Conservation (phyloP, 2,888 invertebrate species). For the Dryomyza anilis region DNA sequence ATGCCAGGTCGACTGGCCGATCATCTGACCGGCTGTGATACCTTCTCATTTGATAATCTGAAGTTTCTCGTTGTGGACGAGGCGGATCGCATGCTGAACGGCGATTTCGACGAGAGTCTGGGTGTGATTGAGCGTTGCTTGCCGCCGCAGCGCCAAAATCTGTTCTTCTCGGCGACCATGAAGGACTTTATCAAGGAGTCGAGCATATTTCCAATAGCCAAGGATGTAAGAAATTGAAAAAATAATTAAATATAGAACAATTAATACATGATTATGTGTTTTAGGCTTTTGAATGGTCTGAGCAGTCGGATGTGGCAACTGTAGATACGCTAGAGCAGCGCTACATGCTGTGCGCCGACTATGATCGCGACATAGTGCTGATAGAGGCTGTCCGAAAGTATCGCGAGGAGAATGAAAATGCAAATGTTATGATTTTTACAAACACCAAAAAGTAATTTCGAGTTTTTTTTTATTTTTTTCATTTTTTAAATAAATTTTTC, state of each 20-base stretch:
- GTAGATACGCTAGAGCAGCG: constrained; percentile 89
- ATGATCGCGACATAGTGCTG: constrained; percentile 90
- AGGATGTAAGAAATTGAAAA: constrained; percentile 64
- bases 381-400: constrained; percentile 82
- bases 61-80: constrained; percentile 94
- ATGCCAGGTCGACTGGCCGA: constrained; percentile 96
- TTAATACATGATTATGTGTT: constrained; percentile 4
- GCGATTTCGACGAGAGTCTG: constrained; percentile 82
- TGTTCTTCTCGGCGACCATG: constrained; percentile 95
- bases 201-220: constrained; percentile 67
- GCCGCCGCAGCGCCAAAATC: constrained; percentile 80
- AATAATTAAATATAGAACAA: background rate
- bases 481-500: constrained; percentile 4
- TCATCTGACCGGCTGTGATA: constrained; percentile 86
- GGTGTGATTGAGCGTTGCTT: constrained; percentile 77
- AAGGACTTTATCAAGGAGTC: constrained; percentile 79
- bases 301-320: constrained; percentile 76
- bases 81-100: constrained; percentile 81
- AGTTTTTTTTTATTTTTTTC: too few species aligned
- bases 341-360: constrained; percentile 88
- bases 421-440: constrained; percentile 92
- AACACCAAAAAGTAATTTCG: constrained; percentile 85
- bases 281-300: constrained; percentile 67
- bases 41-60: constrained; percentile 77
- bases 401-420: constrained; percentile 71